Percentiles rank a stretch among this genome's conserved stretches.
phyloP scores from a whole-genome alignment of 2,888 invertebrate species.

The Marasmarcha lunaedactyla region DNA sequence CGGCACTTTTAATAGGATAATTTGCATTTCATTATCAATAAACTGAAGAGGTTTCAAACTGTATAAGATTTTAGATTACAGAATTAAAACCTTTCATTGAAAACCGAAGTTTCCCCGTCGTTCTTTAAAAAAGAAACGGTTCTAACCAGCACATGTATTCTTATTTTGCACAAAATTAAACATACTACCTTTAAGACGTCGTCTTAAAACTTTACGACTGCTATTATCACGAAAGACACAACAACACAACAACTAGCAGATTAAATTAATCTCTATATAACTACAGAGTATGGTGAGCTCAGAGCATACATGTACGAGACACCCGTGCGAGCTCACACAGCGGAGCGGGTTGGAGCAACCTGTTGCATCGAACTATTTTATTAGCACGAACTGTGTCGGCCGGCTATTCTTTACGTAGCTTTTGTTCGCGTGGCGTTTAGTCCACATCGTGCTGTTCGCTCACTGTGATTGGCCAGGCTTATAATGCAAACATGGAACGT shows the following conservation, averaged over 20 bases:
- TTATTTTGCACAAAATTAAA: too few species aligned
- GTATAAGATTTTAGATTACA: too few species aligned
- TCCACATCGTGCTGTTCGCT: conserved; percentile 40
- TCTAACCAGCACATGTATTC: too few species aligned
- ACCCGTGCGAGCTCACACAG: conserved; percentile 19
- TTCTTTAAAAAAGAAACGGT: too few species aligned
- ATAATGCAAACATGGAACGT: conserved; percentile 46
- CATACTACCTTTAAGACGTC: too few species aligned
- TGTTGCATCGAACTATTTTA: conserved; percentile 67
- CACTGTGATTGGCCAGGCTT: conserved; percentile 54
- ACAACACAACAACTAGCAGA: background rate
- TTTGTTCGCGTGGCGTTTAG: conserved; percentile 61
- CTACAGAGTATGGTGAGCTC: background rate
- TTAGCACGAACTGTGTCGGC: conserved; percentile 59
- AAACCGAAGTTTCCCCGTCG: too few species aligned
- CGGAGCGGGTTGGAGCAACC: conserved; percentile 44
- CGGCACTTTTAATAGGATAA: too few species aligned
- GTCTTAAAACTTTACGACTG: too few species aligned
- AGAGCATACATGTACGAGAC: background rate
- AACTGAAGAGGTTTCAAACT: too few species aligned
- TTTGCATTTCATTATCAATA: too few species aligned
- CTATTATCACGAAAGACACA: too few species aligned
- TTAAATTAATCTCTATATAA: background rate
- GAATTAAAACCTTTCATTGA: too few species aligned
- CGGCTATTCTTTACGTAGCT: conserved; percentile 65